Percentiles rank a stretch among this genome's conserved stretches.
These are phyloP conservation scores for Pimephales promelas DNA, from an alignment of 2,113 vertebrate genomes.

Conservation along the genomic window DNA sequence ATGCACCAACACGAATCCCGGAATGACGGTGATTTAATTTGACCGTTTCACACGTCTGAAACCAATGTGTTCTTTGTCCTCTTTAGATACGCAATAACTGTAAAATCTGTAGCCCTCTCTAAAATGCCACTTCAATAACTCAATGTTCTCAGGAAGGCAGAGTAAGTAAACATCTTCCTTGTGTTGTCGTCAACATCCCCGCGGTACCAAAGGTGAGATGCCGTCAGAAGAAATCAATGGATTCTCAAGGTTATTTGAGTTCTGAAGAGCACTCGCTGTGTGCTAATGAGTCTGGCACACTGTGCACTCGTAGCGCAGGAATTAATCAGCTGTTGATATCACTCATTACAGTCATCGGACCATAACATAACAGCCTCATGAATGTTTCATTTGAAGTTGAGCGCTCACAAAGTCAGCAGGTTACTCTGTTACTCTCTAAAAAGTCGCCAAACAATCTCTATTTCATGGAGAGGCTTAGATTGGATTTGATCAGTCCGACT, in stretches of 20 bases:
- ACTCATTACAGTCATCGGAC: conserved; percentile 17
- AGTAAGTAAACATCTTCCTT: conserved; percentile 12
- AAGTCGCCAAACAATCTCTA: conserved; percentile 9
- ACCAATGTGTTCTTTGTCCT: neutral
- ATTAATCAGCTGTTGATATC: conserved; percentile 40
- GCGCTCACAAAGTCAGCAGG: conserved; percentile 8
- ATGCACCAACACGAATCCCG: neutral
- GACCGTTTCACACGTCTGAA: neutral
- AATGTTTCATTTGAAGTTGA: conserved; percentile 37
- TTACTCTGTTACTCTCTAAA: conserved; percentile 13
- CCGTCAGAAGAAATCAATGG: conserved; percentile 33
- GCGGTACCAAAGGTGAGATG: conserved; percentile 19
- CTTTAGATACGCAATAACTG: neutral
- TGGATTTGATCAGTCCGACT: conserved; percentile 24
- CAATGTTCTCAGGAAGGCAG: neutral
- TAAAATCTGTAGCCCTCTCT: neutral
- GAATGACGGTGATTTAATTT: neutral
- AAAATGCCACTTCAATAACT: neutral
- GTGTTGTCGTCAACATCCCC: conserved; percentile 6
- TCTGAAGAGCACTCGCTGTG: conserved; percentile 25
- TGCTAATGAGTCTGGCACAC: conserved; percentile 47
- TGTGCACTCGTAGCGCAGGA: conserved; percentile 9
- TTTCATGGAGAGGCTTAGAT: conserved; percentile 34
- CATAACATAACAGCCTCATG: conserved; percentile 24
- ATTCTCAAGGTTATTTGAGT: conserved; percentile 49